These are phyloP conservation scores for Teleogryllus occipitalis DNA, from an alignment of 1,140 invertebrate genomes.

Conservation along the genomic window DNA sequence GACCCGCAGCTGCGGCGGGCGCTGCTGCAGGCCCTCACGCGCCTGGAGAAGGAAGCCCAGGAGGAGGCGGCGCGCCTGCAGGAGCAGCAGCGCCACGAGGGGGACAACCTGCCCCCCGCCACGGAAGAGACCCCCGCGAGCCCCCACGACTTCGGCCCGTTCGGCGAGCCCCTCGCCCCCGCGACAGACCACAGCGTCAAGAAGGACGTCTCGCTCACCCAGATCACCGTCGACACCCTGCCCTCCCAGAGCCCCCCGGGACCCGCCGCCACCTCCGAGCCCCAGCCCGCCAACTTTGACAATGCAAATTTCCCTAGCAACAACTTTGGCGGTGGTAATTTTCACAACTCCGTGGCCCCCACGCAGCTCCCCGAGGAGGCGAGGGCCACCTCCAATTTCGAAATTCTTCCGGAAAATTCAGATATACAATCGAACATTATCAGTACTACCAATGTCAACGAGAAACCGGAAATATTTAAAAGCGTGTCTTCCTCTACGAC, in stretches of 20 bases:
- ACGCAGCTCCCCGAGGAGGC: conserved; percentile 4
- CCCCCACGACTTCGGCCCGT: not conserved
- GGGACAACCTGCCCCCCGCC: not conserved
- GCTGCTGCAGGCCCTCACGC: conserved; percentile 56
- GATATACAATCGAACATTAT: not conserved
- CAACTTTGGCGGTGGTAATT: too few species aligned
- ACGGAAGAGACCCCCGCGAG: not conserved
- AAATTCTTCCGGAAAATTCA: not conserved
- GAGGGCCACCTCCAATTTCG: not conserved
- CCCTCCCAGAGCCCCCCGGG: not conserved
- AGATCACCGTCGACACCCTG: not conserved
- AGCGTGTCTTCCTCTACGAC: not conserved
- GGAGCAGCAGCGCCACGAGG: not conserved
- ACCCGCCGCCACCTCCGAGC: too few species aligned
- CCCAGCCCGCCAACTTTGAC: not conserved
- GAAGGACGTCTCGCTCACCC: not conserved
- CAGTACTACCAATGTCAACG: not conserved
- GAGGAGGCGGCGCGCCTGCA: conserved; percentile 14
- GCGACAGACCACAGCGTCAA: not conserved
- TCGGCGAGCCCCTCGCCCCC: not conserved
- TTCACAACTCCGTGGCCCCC: not conserved
- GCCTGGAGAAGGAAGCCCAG: conserved; percentile 45
- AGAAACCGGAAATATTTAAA: not conserved
- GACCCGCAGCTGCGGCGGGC: conserved; percentile 61
- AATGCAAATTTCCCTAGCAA: not conserved